These are phyloP conservation scores for Falco naumanni DNA, from an alignment of 2,797 vertebrate genomes.

Conservation along the genomic window DNA sequence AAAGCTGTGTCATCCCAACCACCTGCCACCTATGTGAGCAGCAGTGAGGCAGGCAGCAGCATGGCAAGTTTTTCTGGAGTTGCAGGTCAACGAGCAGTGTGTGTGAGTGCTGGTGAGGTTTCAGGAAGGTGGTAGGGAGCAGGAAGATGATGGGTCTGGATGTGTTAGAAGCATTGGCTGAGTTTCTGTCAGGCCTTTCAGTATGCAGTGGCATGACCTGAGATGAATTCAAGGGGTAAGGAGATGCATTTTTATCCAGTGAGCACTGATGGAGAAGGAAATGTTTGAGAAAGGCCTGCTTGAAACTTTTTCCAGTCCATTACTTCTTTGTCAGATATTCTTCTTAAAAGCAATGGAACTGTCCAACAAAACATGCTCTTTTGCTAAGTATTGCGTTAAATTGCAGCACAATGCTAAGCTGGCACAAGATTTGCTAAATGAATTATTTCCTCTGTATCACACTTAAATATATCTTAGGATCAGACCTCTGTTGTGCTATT, in stretches of 20 bases:
- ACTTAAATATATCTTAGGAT: neutral
- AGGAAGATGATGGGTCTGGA: neutral
- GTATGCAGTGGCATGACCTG: neutral
- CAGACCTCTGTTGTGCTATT: neutral
- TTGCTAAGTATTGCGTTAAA: neutral
- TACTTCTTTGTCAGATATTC: neutral
- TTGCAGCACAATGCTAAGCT: neutral
- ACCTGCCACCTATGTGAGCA: neutral
- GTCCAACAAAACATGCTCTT: neutral
- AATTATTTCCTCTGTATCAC: neutral
- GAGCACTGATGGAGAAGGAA: neutral
- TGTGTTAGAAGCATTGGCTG: neutral
- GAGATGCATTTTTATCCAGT: neutral
- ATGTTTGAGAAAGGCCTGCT: neutral
- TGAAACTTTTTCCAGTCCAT: neutral
- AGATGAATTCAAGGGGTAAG: neutral
- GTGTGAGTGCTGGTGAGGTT: neutral
- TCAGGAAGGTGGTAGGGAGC: neutral
- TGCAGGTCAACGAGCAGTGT: neutral
- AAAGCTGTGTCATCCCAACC: neutral
- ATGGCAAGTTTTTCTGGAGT: fast-evolving
- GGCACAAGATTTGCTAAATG: neutral
- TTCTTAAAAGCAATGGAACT: neutral
- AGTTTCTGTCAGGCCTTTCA: neutral
- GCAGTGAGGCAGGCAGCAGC: neutral